These are phyloP conservation scores for Anhinga anhinga DNA, from an alignment of 2,113 vertebrate genomes.

Conservation along the genomic window DNA sequence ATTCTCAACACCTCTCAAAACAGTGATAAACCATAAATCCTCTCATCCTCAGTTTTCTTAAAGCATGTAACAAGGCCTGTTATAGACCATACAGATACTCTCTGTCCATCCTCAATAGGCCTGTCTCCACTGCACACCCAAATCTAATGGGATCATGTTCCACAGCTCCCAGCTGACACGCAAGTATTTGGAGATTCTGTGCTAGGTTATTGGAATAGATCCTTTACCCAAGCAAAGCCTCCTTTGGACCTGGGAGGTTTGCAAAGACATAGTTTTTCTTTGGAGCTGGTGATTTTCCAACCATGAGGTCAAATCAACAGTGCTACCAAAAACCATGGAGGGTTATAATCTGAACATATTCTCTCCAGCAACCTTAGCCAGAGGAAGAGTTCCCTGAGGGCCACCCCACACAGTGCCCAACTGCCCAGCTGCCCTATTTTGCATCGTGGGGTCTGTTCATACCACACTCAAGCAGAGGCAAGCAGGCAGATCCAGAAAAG, in stretches of 20 bases:
- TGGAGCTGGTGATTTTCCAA: neutral
- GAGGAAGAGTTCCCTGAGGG: neutral
- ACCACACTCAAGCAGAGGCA: neutral
- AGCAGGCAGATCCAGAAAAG: neutral
- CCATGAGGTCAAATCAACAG: neutral
- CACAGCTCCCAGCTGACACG: accelerated
- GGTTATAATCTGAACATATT: neutral
- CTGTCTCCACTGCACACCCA: neutral
- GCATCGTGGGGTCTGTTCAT: neutral
- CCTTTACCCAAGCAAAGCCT: neutral
- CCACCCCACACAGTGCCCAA: accelerated
- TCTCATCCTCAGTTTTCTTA: neutral
- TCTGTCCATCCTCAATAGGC: neutral
- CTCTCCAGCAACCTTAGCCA: neutral
- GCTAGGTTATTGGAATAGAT: neutral
- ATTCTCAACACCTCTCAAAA: neutral
- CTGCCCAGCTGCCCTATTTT: neutral
- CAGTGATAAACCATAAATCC: neutral
- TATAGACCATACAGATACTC: neutral
- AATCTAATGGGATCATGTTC: neutral
- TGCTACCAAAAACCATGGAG: neutral
- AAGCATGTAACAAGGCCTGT: neutral
- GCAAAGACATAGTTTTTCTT: neutral
- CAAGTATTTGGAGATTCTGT: neutral
- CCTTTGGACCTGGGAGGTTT: neutral